Base-by-base conservation (phyloP, 2,888 invertebrate genomes). In the Diarsia brunnea region DNA sequence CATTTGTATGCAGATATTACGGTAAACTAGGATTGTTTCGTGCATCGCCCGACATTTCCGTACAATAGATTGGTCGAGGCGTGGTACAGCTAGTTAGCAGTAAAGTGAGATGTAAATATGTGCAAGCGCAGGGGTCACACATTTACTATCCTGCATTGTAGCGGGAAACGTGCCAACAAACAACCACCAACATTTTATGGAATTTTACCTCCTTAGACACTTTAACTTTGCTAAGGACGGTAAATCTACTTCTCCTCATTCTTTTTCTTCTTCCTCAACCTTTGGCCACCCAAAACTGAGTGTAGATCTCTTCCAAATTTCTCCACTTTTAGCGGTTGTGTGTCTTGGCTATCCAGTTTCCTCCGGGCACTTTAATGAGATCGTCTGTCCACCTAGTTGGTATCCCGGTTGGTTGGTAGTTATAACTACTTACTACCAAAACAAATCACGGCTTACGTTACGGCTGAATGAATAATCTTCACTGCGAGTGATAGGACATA, bases 1-100 rank as follows among this genome's bases (percentile, higher is more conserved):
- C 94, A 94, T 95, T 95, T 94, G 91, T 94, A 95, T 95, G 94
- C 93, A 94, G 92, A 94, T 95, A 94, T 90, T 92, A 93, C 92
- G 92, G 93, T 94, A 93, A 92, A 93, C 91, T 93, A 90, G 93
- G 91, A 95, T 95, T 94, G 95, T 95, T 95, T 94, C 94, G 95
- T 94, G 95, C 91, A 86, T 85, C 89, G 88, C 83, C 83, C 92
- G 92, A 94, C 93, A 95, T 96, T 95, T 95, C 95, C 94, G 94
- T 93, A 95, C 94, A 96, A 95, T 95, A 93, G 95, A 92, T 92
- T 88, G 92, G 91, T 79, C 89, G 88, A 88, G 89, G 91, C 89
- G 91, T 88, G 89, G 92, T 86, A 89, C 87, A 86, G 90, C 92
- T 93, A 94, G 94, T 94, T 93, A 92, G 91, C 90, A 89, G 89